Evolutionary conservation across 2,888 invertebrate genomes (phyloP), one percentile per base, ranked within the genome.

Genomic region (Copidosoma aretas): DNA sequence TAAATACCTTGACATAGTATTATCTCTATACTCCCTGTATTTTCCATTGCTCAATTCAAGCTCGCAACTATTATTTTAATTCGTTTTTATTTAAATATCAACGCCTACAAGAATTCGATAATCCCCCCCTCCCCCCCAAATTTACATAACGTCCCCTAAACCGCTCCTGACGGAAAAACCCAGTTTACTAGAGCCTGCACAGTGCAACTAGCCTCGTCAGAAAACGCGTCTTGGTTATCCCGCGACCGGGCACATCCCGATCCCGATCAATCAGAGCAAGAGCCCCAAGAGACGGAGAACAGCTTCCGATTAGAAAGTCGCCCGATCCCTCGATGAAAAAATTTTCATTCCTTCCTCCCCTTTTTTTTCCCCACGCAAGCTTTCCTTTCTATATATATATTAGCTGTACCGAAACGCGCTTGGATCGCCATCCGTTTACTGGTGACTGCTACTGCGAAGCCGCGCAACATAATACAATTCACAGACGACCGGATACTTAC

Each of bases 291-390:
- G n/a, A n/a, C n/a, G n/a, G 32, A 32, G 32, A 32, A 32, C 32
- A 32, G 32, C 32, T 32, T 32, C 56, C 56, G 17, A 15, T 24
- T 25, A 46, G 59, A 60, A 51, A 60, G 25, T 60, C 25, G 43
- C 43, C 15, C 53, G 5, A 41, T 60, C 43, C 8, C 43, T 46
- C 43, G 43, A 46, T 12, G 43, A 4, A 3, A 8, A 8, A 17
- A 15, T 46, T 46, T 14, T 17, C 43, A 46, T 4, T 17, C 15
- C 32, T 21, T 17, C 5, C 15, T 24, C 53, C 1, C 24, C 57
- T 12, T 14, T 12, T 46, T 12, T 32, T 8, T 32, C 32, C 4
- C 8, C 3, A 46, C 43, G 12, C 43, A 15, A 17, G 3, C 17
- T 46, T 14, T 17, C 43, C 3, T 14, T 17, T 14, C 12, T 32